Base-by-base conservation (phyloP, 2,888 invertebrate genomes). In the Conus canariensis region DNA sequence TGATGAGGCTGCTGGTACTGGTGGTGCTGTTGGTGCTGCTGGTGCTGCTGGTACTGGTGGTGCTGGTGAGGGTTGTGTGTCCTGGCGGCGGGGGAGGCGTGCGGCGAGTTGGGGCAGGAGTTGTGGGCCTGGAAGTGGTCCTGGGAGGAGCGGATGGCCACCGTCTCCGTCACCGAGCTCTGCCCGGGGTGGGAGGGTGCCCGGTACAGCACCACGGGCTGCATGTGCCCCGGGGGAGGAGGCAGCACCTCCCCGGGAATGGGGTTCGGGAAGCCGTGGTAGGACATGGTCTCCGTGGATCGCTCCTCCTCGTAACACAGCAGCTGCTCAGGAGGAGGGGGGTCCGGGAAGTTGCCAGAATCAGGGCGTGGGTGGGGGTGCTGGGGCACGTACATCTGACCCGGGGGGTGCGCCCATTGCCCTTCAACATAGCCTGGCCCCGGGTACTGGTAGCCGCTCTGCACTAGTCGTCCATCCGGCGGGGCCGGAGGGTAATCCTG, bases 321-420 rank as follows among this genome's bases (percentile, higher is more conserved):
- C 74, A 89, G 85, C 85, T 89, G 85, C 74, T 89, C 89, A 6
- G 89, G 89, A 12, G 89, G 89, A 30, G 89, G 85, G 8, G 89
- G 89, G 60, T 89, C 89, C 9, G 89, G 89, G 74, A 89, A 89
- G 85, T 58, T 89, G 58, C 89, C 89, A 19, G 89, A 89, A 19
- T 89, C 89, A 1, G 89, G 89, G 16, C 89, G 85, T 10, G 64
- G 85, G 14, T 30, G 80, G 5, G 30, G 80, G 14, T 0, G 80
- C 14, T 64, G 45, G n/a, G 30, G 59, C 56, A 16, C 8, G 10
- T 58, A 16, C 14, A n/a, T 10, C 8, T 14, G n/a, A 14, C 14
- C 45, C 8, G 45, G 67, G n/a, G 25, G 67, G 8, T 19, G 70
- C 6, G 25, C 56, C 70, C 70, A 70, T 58, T 59, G 74, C 25